Evolutionary conservation across 2,797 vertebrate species (phyloP).

Genomic region (Euphonia xanthogaster): DNA sequence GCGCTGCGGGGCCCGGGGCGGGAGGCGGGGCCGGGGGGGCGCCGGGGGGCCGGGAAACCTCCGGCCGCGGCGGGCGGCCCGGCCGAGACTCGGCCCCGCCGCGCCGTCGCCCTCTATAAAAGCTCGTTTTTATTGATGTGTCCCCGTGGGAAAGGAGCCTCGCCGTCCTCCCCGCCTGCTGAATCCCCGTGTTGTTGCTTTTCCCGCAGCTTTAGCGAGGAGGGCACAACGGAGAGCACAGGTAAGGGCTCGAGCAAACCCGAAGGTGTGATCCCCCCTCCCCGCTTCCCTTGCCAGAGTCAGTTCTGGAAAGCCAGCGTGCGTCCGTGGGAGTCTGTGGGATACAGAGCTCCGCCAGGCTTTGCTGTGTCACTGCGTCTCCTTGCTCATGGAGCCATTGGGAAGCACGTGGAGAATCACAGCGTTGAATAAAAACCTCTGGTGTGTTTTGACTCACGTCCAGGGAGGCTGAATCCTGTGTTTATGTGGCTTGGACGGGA

Average conservation of each 20-base stretch:
- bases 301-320: not conserved
- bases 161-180: not conserved
- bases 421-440: not conserved
- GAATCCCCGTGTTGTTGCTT: not conserved
- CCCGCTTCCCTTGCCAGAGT: not conserved
- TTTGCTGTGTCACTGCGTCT: not conserved
- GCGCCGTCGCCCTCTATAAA: not conserved
- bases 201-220: not conserved
- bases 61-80: not conserved
- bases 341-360: not conserved
- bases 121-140: rapidly evolving
- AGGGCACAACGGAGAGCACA: not conserved
- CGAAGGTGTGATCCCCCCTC: rapidly evolving
- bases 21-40: not conserved
- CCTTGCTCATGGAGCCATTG: rapidly evolving
- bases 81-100: not conserved
- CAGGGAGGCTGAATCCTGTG: not conserved
- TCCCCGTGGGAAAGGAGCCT: not conserved
- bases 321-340: not conserved
- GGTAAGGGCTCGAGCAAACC: not conserved
- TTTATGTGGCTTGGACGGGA: not conserved
- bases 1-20: too few species aligned
- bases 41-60: not conserved
- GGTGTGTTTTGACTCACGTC: not conserved
- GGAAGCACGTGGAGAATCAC: not conserved